Conservation (phyloP, 2,797 vertebrate species). For the Hipposideros larvatus region DNA sequence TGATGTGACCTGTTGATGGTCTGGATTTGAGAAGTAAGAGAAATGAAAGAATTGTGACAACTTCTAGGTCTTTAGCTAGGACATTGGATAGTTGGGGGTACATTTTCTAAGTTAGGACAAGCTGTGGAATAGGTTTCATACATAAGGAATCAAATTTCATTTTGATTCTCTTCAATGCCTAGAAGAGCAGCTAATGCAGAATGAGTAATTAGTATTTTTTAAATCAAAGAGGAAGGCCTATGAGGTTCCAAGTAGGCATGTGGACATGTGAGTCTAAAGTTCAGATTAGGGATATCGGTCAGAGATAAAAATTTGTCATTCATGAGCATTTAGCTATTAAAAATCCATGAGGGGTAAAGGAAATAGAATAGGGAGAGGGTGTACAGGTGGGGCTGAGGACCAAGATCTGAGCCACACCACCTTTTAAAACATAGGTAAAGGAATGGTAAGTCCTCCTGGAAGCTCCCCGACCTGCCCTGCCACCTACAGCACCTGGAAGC, state of each 20-base stretch:
- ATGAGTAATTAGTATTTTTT: not conserved
- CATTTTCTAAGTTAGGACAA: not conserved
- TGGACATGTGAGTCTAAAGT: not conserved
- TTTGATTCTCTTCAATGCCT: not conserved
- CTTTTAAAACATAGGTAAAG: not conserved
- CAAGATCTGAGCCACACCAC: not conserved
- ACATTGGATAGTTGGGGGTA: fast-evolving
- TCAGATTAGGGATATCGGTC: not conserved
- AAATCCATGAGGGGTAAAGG: not conserved
- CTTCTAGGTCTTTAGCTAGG: not conserved
- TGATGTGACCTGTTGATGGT: not conserved
- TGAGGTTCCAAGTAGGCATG: not conserved
- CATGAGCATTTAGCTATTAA: not conserved
- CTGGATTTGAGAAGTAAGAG: not conserved
- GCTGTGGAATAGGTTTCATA: not conserved
- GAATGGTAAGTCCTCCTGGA: too few relatives aligned
- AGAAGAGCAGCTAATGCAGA: not conserved
- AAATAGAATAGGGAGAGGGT: not conserved
- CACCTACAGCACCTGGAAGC: too few relatives aligned
- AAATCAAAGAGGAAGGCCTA: not conserved
- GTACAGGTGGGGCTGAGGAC: not conserved
- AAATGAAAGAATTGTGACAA: not conserved
- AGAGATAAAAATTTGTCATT: not conserved
- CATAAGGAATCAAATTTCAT: not conserved
- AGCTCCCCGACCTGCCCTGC: too few relatives aligned